phyloP scores from a whole-genome alignment of 2,888 invertebrate species.

The Cheilosia urbana region DNA sequence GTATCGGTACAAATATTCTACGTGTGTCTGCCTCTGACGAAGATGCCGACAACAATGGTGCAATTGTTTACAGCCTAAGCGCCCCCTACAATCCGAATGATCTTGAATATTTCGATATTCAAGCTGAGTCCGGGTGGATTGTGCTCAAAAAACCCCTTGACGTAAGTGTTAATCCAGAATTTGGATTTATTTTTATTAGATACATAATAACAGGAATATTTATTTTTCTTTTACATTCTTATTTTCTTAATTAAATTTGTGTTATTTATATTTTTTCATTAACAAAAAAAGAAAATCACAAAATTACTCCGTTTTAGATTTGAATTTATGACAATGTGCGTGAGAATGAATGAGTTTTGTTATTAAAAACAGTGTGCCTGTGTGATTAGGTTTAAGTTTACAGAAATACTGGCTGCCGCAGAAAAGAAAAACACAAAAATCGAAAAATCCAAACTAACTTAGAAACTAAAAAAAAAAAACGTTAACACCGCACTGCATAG shows the following conservation, averaged over 20 bases:
- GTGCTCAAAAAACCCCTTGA: conserved; percentile 96
- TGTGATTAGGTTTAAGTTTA: conserved; percentile 57
- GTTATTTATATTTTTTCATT: conserved; percentile 56
- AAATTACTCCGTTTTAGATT: conserved; percentile 58
- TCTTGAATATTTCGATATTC: conserved; percentile 97
- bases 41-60: conserved; percentile 98
- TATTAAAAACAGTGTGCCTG: conserved; percentile 21
- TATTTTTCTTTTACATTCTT: background rate
- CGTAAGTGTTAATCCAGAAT: conserved; percentile 89
- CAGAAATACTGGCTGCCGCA: conserved; percentile 72
- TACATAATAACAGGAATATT: conserved; percentile 8
- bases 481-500: conserved; percentile 67
- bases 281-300: conserved; percentile 39
- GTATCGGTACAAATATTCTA: conserved; percentile 96
- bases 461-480: conserved; percentile 18
- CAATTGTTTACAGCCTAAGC: conserved; percentile 95
- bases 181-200: conserved; percentile 14
- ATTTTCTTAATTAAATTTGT: conserved; percentile 46
- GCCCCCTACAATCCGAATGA: conserved; percentile 95
- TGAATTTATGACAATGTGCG: conserved; percentile 30
- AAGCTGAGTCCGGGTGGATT: conserved; percentile 98
- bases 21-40: conserved; percentile 98
- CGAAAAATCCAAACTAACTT: conserved; percentile 8
- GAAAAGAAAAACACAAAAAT: conserved; percentile 24
- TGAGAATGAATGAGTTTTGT: conserved; percentile 53